Percentiles rank a stretch among this genome's conserved stretches.
phyloP scores from a whole-genome alignment of 1,140 invertebrate genomes.

The Polypedilum vanderplanki region DNA sequence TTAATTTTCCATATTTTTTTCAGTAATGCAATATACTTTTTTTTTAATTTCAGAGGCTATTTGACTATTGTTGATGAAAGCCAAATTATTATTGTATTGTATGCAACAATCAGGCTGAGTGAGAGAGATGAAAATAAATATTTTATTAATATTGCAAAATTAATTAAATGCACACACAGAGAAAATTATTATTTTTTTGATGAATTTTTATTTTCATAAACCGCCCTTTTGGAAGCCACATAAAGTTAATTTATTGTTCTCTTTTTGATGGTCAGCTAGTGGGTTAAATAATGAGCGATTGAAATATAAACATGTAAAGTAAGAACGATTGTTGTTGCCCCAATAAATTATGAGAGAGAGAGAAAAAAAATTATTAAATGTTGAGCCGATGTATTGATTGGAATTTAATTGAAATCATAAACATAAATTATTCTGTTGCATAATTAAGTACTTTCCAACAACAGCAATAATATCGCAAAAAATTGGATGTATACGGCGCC shows the following conservation, averaged over 20 bases:
- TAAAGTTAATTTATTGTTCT: not conserved
- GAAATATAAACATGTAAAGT: not conserved
- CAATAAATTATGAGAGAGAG: constrained; percentile 6
- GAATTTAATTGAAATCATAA: constrained; percentile 11
- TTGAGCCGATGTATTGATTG: not conserved
- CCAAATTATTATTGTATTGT: too few species aligned
- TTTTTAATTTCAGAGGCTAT: not conserved
- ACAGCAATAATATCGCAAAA: not conserved
- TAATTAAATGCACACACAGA: not conserved
- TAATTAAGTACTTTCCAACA: not conserved
- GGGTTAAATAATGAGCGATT: constrained; percentile 12
- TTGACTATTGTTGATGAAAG: not conserved
- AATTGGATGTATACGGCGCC: not conserved
- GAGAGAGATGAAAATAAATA: not conserved
- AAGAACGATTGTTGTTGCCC: not conserved
- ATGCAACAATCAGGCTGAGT: too few species aligned
- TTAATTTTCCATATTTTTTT: not conserved
- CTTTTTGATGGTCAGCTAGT: not conserved
- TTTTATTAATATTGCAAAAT: constrained; percentile 1
- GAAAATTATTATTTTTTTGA: not conserved
- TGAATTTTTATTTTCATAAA: constrained; percentile 14
- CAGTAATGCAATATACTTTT: not conserved
- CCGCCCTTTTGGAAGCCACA: not conserved
- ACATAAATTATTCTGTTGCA: constrained; percentile 19
- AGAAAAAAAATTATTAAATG: not conserved